A percentile compares a stretch with the other conserved stretches of the same genome.
Evolutionary conservation across 2,888 invertebrate species (phyloP).

Genomic region (Isotomurus palustris): DNA sequence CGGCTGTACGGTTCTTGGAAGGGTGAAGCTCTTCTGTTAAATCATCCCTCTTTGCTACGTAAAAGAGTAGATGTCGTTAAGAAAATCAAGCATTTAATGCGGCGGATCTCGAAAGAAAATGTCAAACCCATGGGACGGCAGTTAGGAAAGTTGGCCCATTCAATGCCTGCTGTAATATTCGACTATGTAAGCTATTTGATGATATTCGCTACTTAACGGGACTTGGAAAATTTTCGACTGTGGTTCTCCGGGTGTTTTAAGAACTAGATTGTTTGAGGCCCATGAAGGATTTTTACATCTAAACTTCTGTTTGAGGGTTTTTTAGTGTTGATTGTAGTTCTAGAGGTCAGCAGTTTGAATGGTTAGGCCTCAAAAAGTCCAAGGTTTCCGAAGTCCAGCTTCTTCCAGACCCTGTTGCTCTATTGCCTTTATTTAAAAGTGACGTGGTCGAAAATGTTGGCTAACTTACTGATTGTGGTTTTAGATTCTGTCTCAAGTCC

Average conservation of each 20-base stretch:
- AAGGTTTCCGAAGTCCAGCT: no score
- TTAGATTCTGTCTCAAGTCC: slow-evolving; percentile 71
- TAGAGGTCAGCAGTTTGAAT: no score
- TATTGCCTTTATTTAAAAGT: not conserved
- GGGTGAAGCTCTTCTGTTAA: slow-evolving; percentile 72
- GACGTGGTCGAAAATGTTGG: not conserved
- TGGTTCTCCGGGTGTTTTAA: no score
- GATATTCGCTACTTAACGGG: no score
- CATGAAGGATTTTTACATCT: not conserved
- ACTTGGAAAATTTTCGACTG: no score
- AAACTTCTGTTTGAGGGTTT: no score
- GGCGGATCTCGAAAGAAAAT: slow-evolving; percentile 95
- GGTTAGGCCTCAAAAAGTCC: no score
- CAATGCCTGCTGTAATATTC: slow-evolving; percentile 90
- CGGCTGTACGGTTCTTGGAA: slow-evolving; percentile 95
- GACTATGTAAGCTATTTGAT: slow-evolving; percentile 81
- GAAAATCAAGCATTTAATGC: slow-evolving; percentile 92
- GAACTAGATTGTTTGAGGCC: not conserved
- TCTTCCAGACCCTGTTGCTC: not conserved
- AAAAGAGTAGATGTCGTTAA: slow-evolving; percentile 83
- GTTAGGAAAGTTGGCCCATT: slow-evolving; percentile 94
- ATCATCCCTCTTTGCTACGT: slow-evolving; percentile 76
- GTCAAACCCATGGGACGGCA: slow-evolving; percentile 93
- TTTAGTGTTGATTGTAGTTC: no score
- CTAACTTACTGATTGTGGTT: no score